Percentiles rank a stretch among this genome's conserved stretches.
Evolutionary conservation across 2,888 invertebrate genomes (phyloP).

Genomic region (Ecliptopera silaceata): DNA sequence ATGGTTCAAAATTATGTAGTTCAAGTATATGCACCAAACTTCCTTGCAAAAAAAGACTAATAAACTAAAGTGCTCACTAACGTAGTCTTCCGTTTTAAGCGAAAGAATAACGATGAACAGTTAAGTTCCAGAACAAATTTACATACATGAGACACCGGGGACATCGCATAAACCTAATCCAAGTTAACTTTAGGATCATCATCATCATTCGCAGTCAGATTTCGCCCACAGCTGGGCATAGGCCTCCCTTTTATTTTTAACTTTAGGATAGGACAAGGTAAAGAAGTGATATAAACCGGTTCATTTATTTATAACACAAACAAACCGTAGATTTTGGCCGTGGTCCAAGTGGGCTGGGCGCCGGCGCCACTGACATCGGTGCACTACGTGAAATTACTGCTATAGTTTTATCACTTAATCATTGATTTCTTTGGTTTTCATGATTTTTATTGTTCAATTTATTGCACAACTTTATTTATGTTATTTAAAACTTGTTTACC

Average conservation of each 20-base stretch:
- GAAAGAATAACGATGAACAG: neutral
- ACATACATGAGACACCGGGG: conserved; percentile 14
- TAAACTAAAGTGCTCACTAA: neutral
- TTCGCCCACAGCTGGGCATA: no score
- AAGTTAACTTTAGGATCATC: conserved; percentile 17
- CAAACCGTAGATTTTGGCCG: conserved; percentile 72
- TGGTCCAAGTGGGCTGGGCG: conserved; percentile 70
- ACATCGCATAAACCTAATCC: conserved; percentile 22
- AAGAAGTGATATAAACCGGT: conserved; percentile 26
- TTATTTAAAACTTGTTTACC: no score
- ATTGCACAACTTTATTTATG: no score
- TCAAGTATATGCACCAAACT: no score
- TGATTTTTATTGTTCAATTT: no score
- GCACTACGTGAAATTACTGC: conserved; percentile 55
- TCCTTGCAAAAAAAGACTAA: no score
- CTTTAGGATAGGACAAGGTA: conserved; percentile 19
- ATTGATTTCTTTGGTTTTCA: conserved; percentile 44
- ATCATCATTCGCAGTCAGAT: no score
- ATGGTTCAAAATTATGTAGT: no score
- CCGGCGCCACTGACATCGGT: conserved; percentile 63
- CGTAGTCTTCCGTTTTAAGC: neutral
- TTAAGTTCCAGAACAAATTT: conserved; percentile 16
- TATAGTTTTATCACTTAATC: conserved; percentile 57
- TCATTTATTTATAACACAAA: conserved; percentile 73
- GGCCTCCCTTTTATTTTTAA: no score